Conservation (phyloP, 37 sponge, comb jelly and placozoan genomes). For the Oscarella lobularis region DNA sequence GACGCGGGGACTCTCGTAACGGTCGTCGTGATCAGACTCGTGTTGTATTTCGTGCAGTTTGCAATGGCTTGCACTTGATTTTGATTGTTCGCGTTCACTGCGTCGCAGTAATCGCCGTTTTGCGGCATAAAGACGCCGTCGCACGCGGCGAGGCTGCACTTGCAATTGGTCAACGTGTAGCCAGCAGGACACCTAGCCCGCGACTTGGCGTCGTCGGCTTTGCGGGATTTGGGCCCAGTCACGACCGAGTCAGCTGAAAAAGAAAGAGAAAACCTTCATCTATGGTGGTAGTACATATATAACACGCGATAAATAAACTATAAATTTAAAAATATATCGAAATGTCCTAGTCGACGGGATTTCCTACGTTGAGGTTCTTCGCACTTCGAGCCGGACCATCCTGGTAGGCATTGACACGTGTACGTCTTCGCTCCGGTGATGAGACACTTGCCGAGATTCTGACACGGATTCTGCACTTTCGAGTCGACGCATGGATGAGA, state of each 20-base stretch:
- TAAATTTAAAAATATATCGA: no score
- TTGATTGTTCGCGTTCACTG: not conserved
- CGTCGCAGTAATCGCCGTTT: not conserved
- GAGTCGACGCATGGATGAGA: not conserved
- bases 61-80: not conserved
- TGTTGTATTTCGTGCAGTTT: not conserved
- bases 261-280: no score
- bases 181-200: not conserved
- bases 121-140: not conserved
- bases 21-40: not conserved
- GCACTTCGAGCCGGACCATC: not conserved
- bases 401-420: not conserved
- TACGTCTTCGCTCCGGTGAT: not conserved
- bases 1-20: not conserved
- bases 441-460: not conserved
- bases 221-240: not conserved
- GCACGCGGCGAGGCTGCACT: not conserved
- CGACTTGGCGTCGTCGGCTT: not conserved
- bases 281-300: no score
- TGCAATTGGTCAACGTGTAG: not conserved
- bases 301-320: not conserved
- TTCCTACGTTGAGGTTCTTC: not conserved
- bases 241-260: not conserved
- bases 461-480: not conserved
- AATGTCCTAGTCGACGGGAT: not conserved